These are phyloP conservation scores for Phaedon cochleariae DNA, from an alignment of 2,888 invertebrate species.

Conservation along the genomic window DNA sequence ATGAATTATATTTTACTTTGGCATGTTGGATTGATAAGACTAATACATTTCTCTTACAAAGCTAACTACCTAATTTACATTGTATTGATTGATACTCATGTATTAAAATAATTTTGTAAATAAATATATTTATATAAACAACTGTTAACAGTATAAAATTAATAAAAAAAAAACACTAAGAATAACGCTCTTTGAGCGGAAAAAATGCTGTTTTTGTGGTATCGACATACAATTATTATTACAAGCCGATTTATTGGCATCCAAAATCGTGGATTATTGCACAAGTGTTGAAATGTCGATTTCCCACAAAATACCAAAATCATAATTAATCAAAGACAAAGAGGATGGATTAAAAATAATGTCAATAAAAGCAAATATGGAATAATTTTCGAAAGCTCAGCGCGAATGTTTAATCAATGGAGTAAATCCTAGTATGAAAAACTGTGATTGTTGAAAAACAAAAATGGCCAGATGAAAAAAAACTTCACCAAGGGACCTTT, in stretches of 20 bases:
- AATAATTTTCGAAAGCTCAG: not conserved
- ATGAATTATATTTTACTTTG: slow-evolving; percentile 38
- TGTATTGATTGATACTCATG: slow-evolving; percentile 1
- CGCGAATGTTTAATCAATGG: too few species aligned
- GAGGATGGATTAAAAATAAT: not conserved
- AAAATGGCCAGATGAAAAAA: too few species aligned
- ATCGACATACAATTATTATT: not conserved
- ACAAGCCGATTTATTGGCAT: not conserved
- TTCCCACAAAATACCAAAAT: not conserved
- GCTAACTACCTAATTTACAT: slow-evolving; percentile 20
- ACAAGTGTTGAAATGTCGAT: not conserved
- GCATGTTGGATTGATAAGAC: slow-evolving; percentile 35
- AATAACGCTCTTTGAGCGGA: not conserved
- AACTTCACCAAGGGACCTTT: too few species aligned
- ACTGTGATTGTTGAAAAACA: too few species aligned
- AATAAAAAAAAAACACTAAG: not conserved
- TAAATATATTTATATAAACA: not conserved
- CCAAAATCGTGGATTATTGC: not conserved
- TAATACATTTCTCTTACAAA: slow-evolving; percentile 27
- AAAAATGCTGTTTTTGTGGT: not conserved
- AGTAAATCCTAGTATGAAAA: too few species aligned
- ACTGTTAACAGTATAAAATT: slow-evolving; percentile 2
- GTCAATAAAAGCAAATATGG: slow-evolving; percentile 2
- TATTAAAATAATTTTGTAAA: slow-evolving; percentile 1
- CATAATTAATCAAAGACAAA: not conserved